Evolutionary conservation across 1,140 invertebrate species (phyloP).

Genomic region (Ceratoteleas bidentatus): DNA sequence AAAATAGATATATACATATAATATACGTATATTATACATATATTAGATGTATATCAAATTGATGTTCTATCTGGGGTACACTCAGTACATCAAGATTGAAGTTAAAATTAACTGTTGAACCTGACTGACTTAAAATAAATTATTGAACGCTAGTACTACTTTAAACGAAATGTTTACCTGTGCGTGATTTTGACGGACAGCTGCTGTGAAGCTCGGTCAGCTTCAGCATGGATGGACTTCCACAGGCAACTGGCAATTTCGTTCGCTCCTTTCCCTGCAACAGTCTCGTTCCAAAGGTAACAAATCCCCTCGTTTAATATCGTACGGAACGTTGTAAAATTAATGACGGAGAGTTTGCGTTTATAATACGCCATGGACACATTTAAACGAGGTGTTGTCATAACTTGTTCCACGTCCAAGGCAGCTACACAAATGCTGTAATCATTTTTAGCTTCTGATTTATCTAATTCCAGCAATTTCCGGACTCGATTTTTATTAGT

Average conservation of each 20-base stretch:
- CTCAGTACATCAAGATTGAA: too few species aligned
- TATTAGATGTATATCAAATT: too few species aligned
- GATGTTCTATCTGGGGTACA: too few species aligned
- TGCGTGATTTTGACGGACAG: constrained; percentile 2
- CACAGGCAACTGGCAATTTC: constrained; percentile 49
- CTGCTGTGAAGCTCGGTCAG: constrained; percentile 6
- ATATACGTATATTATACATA: too few species aligned
- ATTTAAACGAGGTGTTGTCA: constrained; percentile 59
- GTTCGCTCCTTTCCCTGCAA: constrained; percentile 48
- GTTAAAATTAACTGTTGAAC: too few species aligned
- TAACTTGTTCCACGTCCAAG: constrained; percentile 68
- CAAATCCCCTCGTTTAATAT: constrained; percentile 36
- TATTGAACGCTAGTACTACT: too few species aligned
- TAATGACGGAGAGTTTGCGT: constrained; percentile 65
- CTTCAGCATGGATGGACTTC: constrained; percentile 10
- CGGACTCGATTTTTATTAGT: constrained; percentile 52
- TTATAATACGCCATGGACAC: constrained; percentile 64
- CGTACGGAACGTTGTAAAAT: constrained; percentile 64
- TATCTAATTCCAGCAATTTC: constrained; percentile 55
- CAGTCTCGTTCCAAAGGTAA: constrained; percentile 54
- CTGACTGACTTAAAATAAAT: too few species aligned
- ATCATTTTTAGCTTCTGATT: constrained; percentile 46
- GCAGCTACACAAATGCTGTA: constrained; percentile 45
- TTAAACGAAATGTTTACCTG: constrained; percentile 10
- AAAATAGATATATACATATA: too few species aligned